Evolutionary conservation across 2,888 invertebrate species (phyloP), one percentile per base, ranked within the genome.

Genomic region (Meloe dianella): DNA sequence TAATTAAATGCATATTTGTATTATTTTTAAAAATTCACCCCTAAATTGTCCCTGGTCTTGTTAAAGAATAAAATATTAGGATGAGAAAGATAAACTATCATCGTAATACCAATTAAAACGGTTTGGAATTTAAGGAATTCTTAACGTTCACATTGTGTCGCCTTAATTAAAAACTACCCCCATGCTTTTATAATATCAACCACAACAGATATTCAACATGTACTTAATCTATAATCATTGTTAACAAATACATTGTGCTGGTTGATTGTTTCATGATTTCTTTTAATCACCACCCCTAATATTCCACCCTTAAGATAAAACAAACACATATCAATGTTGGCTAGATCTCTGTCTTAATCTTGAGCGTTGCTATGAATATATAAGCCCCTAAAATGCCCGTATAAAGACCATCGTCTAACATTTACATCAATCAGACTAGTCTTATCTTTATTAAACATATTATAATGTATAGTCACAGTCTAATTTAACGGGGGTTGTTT

Each of bases 121-220:
- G 74, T 75, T 75, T 76, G 82, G 83, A 81, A 83, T 82, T 81
- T 77, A 74, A 76, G 80, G 82, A 81, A 83, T 83, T 82, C 83
- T 83, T 83, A 82, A 82, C 82, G 82, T 79, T 79, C 78, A 78
- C 81, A 78, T 82, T 80, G 80, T 81, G 82, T 81, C 81, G 81
- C 83, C 82, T 83, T 83, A 83, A 83, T 83, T 83, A 83, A 83
- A 83, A 83, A 83, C 80, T 81, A 80, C 81, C 80, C 79, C 77
- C 41, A 79, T 76, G 79, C 77, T 77, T 73, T 69, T 73, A 70
- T 69, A 54, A 51, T 72, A 51, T 59, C 57, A 17, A 61, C 20
- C 41, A 20, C 59, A 20, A 30, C 17, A n/a, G 54, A 29, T 22
- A 60, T n/a, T 29, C 20, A 32, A 63, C 54, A 32, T 56, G n/a